Evolutionary conservation across 2,888 invertebrate species (phyloP), one percentile per base, ranked within the genome.

Genomic region (Tetrapedia diversipes): DNA sequence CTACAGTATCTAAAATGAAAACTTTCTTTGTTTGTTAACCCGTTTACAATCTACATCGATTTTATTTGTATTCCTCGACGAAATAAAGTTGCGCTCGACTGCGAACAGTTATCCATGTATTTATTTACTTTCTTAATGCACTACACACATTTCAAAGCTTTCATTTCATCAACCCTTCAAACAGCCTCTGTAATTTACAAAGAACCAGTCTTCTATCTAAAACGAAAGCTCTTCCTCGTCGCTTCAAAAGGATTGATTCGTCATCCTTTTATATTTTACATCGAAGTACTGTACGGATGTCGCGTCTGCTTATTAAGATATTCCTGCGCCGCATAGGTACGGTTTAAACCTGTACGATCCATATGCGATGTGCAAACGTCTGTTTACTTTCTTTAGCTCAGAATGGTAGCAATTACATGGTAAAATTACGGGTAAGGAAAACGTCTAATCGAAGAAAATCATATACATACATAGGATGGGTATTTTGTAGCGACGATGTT

Each of bases 361-460:
- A 73, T 82, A 77, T 57, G 76, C 80, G 74, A 65, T 72, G 56
- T 63, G 27, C 8, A 51, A 51, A 51, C n/a, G n/a, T n/a, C 27
- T 22, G 4, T 14, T 10, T 27, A 32, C 19, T n/a, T n/a, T n/a
- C n/a, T n/a, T n/a, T 27, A 54, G 53, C 67, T 78, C 83, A 81
- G 45, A 79, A 78, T 66, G 77, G 86, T 69, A 80, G n/a, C n/a
- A 83, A 81, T 86, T 84, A 86, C 61, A 76, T 59, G 64, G 22
- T 82, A 79, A 85, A 78, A 60, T 64, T 71, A 56, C 68, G 77
- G 82, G 73, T 86, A 86, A 84, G 77, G 86, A 82, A 86, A 84
- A 86, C 61, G 65, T 60, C 84, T 87, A 86, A 81, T 84, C 84
- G 83, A 81, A 83, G 78, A 79, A n/a, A n/a, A 82, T 72, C 82